Evolutionary conservation across 2,113 vertebrate genomes (phyloP), one percentile per base, ranked within the genome.

Genomic region (Saccopteryx bilineata): DNA sequence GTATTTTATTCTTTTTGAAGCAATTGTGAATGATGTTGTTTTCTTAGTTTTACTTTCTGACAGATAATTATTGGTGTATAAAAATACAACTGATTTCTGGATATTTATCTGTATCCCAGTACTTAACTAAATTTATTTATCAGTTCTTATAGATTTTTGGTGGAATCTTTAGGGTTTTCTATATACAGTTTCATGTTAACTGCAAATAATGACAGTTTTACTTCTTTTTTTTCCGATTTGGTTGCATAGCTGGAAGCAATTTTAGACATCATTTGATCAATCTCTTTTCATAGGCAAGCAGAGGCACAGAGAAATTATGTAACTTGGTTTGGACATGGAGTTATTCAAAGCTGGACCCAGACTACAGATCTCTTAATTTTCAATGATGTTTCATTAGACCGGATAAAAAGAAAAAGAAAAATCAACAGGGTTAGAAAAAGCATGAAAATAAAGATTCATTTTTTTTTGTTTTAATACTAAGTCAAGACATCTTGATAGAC

Each of bases 271-370:
- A 56, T 61, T 79, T 94, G 26, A 31, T 10, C 17, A 46, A 46
- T 52, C 19, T 72, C 61, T 88, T 88, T 95, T 87, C 78, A 58
- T 33, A 89, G 52, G 56, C 83, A 94, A 87, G 75, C 76, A 80
- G 24, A 86, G 24, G 21, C 1, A 2, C 31, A 87, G 66, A 92
- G 66, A 95, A 71, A 71, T 66, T 48, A 33, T 61, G 60, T 76
- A 24, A 26, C 9, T 54, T 60, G 33, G 13, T 28, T 54, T 24
- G 39, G 39, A 74, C 39, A 39, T 79, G 54, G 46, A 66, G 7
- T 68, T 85, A 26, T 0, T 90, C 54, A 71, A 18, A 87, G 48
- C 9, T 86, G 65, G 54, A 48, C 13, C 50, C 58, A 54, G 24
- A 94, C 7, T 39, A 75, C 31, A 87, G 23, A 71, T 79, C 17